Base-by-base conservation (phyloP, 1,140 invertebrate genomes). In the Zaprionus kolodkinae region DNA sequence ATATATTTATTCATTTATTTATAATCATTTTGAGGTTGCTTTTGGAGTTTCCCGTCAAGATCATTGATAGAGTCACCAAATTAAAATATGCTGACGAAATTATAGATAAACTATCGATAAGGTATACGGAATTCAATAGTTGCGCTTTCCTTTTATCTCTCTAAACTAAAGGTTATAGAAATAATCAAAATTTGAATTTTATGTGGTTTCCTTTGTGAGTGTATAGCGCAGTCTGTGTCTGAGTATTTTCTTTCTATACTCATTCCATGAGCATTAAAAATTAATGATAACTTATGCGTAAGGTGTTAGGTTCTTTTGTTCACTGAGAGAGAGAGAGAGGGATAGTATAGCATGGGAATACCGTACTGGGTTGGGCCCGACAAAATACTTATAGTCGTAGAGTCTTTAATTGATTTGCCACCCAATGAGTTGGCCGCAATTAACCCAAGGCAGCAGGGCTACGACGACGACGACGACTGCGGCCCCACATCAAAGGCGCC, bases 401-500 rank as follows among this genome's bases (percentile, higher is more conserved):
- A 15, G 30, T 72, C 62, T 76, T 88, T 84, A 88, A 88, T 88
- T 88, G 84, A 89, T 87, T 88, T 84, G 84, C 84, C 84, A 87
- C 84, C 84, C 84, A 87, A 87, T 84, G 84, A 88, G 84, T 78
- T 87, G 77, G 77, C 72, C 80, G 84, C 77, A 87, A 87, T 87
- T 87, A 87, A 88, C 84, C 84, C 80, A 72, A 73, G 80, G 72
- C 72, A 57, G 36, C 50, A 12, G 21, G 56, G 52, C 61, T 21
- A 59, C 60, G n/a, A 15, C 33, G 10, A 4, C 17, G 48, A n/a
- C 57, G 35, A 9, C 48, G 66, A 69, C 81, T 64, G 81, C 71
- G 75, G 68, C 72, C 45, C 68, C 70, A 69, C 79, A 76, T 84
- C 82, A 77, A 80, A 87, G 74, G 64, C 70, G 66, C 21, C 62